phyloP scores from a whole-genome alignment of 2,888 invertebrate species.

The Sphaeridia pumilis region DNA sequence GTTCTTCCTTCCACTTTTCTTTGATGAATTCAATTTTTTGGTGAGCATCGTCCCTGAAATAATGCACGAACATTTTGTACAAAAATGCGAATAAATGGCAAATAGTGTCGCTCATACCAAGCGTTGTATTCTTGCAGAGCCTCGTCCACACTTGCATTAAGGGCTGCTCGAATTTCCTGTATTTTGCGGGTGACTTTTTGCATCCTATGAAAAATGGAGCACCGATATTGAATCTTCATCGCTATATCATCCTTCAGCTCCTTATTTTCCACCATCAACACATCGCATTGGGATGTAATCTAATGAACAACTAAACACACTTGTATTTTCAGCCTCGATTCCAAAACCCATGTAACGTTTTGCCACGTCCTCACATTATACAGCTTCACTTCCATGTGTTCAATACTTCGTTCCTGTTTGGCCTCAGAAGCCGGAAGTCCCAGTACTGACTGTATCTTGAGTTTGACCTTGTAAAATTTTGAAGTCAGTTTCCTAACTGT shows the following conservation, averaged over 20 bases:
- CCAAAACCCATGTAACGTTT: too few species aligned
- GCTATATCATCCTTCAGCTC: slow-evolving; percentile 10
- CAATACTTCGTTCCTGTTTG: slow-evolving; percentile 2
- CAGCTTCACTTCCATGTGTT: slow-evolving; percentile 9
- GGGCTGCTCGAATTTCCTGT: background rate
- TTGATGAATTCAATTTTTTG: slow-evolving; percentile 9
- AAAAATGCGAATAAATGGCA: background rate
- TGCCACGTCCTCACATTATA: slow-evolving; percentile 8
- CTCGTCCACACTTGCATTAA: slow-evolving; percentile 5
- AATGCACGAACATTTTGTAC: background rate
- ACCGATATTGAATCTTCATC: slow-evolving; percentile 6
- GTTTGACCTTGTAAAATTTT: slow-evolving; percentile 14
- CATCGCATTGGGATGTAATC: slow-evolving; percentile 9
- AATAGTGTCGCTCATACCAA: too few species aligned
- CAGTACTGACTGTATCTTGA: slow-evolving; percentile 4
- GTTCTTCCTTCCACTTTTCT: slow-evolving; percentile 14
- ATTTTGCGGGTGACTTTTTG: slow-evolving; percentile 3
- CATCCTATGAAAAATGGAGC: slow-evolving; percentile 8
- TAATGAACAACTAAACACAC: background rate
- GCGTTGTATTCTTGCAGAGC: slow-evolving; percentile 9
- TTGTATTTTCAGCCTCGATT: background rate
- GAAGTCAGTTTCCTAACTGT: slow-evolving; percentile 10
- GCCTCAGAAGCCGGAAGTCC: background rate
- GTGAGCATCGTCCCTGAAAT: slow-evolving; percentile 11
- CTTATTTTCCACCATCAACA: slow-evolving; percentile 9